Conservation (phyloP, 2,113 vertebrate species). For the Coreoperca whiteheadi region DNA sequence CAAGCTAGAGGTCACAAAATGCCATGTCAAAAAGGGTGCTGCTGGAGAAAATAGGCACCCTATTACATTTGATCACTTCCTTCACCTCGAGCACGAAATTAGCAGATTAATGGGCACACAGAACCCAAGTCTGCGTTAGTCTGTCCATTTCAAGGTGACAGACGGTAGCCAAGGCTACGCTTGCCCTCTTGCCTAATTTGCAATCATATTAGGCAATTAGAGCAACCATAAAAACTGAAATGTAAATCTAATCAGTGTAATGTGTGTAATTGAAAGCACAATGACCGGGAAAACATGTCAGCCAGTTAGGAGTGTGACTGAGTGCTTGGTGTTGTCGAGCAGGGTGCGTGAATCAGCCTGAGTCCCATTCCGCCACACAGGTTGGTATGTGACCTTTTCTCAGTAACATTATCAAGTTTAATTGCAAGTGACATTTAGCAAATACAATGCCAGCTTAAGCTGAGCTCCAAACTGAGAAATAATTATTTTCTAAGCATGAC, state of each 20-base stretch:
- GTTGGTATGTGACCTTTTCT: slow-evolving; percentile 82
- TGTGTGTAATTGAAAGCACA: slow-evolving; percentile 84
- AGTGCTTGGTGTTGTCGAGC: slow-evolving; percentile 47
- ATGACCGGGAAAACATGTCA: slow-evolving; percentile 78
- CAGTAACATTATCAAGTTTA: slow-evolving; percentile 84
- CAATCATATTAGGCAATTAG: slow-evolving; percentile 86
- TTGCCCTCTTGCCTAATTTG: slow-evolving; percentile 79
- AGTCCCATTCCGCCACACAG: slow-evolving; percentile 55
- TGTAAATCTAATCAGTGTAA: slow-evolving; percentile 85
- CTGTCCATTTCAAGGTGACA: slow-evolving; percentile 84
- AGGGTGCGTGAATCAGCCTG: slow-evolving; percentile 57
- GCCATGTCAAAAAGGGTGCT: slow-evolving; percentile 66
- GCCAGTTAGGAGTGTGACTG: slow-evolving; percentile 71
- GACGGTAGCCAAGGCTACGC: slow-evolving; percentile 55
- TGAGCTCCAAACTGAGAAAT: slow-evolving; percentile 69
- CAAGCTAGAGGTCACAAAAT: slow-evolving; percentile 79
- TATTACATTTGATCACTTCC: slow-evolving; percentile 80
- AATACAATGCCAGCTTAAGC: slow-evolving; percentile 82
- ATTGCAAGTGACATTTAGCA: slow-evolving; percentile 87
- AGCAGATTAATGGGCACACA: slow-evolving; percentile 71
- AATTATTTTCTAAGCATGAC: slow-evolving; percentile 74
- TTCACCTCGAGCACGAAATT: slow-evolving; percentile 78
- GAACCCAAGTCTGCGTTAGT: slow-evolving; percentile 55
- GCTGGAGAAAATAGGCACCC: slow-evolving; percentile 66
- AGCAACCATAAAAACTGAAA: slow-evolving; percentile 77